These are phyloP conservation scores for Schizothorax lantsangensis DNA, from an alignment of 2,797 vertebrate genomes.

Conservation along the genomic window DNA sequence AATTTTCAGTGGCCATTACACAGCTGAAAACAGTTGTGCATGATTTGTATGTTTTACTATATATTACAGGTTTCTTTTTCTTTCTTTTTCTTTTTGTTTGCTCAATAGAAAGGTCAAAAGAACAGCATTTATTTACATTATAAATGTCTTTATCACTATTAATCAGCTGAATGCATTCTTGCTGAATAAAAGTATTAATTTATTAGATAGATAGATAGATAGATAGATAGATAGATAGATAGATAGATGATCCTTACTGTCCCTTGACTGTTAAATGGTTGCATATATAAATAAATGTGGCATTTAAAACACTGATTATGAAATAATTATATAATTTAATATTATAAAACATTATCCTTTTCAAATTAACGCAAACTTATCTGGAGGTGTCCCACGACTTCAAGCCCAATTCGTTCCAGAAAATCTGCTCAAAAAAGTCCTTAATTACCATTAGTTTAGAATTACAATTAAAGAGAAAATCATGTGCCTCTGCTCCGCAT, in stretches of 20 bases:
- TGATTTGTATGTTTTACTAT: no score
- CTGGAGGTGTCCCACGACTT: not conserved
- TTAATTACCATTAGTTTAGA: slow-evolving; percentile 19
- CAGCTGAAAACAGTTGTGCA: not conserved
- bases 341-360: not conserved
- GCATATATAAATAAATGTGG: not conserved
- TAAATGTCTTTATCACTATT: not conserved
- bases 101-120: not conserved
- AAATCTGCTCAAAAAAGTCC: not conserved
- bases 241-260: no score
- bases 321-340: not conserved
- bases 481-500: not conserved
- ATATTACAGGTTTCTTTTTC: no score
- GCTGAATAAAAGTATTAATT: not conserved
- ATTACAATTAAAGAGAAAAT: not conserved
- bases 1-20: not conserved
- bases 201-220: no score
- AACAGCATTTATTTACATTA: not conserved
- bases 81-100: no score
- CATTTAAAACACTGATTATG: not conserved
- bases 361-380: not conserved
- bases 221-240: no score
- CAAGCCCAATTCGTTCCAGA: not conserved
- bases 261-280: not conserved
- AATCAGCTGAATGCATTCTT: not conserved